Percentiles rank a stretch among this genome's conserved stretches.
These are phyloP conservation scores for Dysdera silvatica DNA, from an alignment of 1,140 invertebrate species.

Conservation along the genomic window DNA sequence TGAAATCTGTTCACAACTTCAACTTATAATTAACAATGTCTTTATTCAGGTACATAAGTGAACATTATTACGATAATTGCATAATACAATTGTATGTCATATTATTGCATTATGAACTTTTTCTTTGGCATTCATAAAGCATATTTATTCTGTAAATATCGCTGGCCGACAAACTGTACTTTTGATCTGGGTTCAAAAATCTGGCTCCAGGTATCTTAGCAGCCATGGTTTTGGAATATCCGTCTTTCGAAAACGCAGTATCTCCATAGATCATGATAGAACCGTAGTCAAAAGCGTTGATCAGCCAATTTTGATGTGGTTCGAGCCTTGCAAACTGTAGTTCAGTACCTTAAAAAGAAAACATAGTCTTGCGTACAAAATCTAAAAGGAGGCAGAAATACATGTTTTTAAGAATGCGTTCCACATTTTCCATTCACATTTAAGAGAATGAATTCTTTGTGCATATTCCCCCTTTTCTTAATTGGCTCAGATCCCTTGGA, in stretches of 20 bases:
- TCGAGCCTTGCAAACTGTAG: not conserved
- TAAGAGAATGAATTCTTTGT: too few relatives aligned
- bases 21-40: too few relatives aligned
- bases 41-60: too few relatives aligned
- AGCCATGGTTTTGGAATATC: conserved; percentile 10
- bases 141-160: not conserved
- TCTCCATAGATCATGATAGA: conserved; percentile 26
- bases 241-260: conserved; percentile 9
- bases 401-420: too few relatives aligned
- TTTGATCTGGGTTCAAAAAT: not conserved
- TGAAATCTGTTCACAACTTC: too few relatives aligned
- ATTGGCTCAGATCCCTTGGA: too few relatives aligned
- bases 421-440: too few relatives aligned
- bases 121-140: not conserved
- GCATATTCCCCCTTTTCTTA: too few relatives aligned
- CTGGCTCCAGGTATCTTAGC: not conserved
- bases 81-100: not conserved
- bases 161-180: not conserved
- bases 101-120: not conserved
- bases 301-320: not conserved
- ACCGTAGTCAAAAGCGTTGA: conserved; percentile 11
- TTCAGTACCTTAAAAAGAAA: not conserved
- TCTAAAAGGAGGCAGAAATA: too few relatives aligned
- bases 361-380: not conserved
- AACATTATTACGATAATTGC: too few relatives aligned